Base-by-base conservation (phyloP, 1,140 invertebrate species). In the Leguminivora glycinivorella region DNA sequence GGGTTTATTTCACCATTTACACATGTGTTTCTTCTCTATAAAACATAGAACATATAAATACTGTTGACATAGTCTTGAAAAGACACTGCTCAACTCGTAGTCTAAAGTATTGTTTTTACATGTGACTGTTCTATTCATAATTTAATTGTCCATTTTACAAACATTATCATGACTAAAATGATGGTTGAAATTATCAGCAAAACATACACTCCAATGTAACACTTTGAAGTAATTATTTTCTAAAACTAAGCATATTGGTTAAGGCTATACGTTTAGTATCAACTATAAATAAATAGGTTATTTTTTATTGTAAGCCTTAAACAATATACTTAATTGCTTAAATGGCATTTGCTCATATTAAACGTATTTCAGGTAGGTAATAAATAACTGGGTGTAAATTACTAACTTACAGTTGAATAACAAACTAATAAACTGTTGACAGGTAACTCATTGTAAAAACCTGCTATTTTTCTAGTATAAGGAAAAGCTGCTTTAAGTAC, bases 401-500 rank as follows among this genome's bases (percentile, higher is more conserved):
- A 56, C 9, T 26, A 10, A 58, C 56, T 24, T 60, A n/a, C 24
- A 29, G 17, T 22, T 63, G 58, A 29, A n/a, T 29, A 29, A 63
- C 7, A 29, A 31, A 29, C 17, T 52, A 31, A 63, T 63, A 9
- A 31, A 29, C 14, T 17, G 24, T 60, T 60, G 14, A 9, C 26
- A n/a, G 58, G 26, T 63, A 63, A 29, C 26, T 29, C 7, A 63
- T 17, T 24, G 14, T 31, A 29, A 19, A 63, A 63, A 63, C n/a
- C 14, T 63, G n/a, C 58, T 34, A 63, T 63, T 29, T 31, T 17
- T 29, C 58, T 63, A n/a, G 29, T 17, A 63, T 29, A 17, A 29
- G 5, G 58, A 63, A 63, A 29, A 29, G n/a, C 6, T 3, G 14
- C 4, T 17, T 63, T 63, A 63, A 63, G 29, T 63, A 29, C 58